Evolutionary conservation across 2,113 vertebrate genomes (phyloP).

Genomic region (Erythrocercus mccallii): DNA sequence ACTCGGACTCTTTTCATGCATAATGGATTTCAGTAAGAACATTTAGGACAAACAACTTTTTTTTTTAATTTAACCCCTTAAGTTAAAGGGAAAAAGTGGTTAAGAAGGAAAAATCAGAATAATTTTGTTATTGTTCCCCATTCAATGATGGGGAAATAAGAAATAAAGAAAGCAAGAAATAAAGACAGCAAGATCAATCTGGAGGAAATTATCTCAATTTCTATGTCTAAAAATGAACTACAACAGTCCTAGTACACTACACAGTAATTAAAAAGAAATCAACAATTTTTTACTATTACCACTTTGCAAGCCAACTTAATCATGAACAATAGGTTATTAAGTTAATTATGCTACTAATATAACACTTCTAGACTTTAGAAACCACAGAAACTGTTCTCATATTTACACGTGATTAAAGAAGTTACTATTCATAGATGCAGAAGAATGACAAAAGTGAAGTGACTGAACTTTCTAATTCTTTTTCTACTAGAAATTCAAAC

Average conservation of each 20-base stretch:
- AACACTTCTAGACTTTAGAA: not conserved
- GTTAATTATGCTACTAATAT: not conserved
- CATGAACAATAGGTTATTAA: not conserved
- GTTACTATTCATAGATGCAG: not conserved
- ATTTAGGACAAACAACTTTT: constrained; percentile 71
- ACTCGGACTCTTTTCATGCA: constrained; percentile 78
- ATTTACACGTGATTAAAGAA: not conserved
- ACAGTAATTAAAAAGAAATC: not conserved
- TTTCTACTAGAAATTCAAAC: not conserved
- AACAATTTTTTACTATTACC: not conserved
- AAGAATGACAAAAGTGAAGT: not conserved
- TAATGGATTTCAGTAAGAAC: constrained; percentile 77
- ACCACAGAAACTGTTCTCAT: not conserved
- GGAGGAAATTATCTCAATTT: not conserved
- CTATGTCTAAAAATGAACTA: not conserved
- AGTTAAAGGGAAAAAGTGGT: not conserved
- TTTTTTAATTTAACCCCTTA: constrained; percentile 14
- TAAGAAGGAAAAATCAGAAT: not conserved
- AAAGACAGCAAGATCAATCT: not conserved
- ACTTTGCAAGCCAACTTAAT: not conserved
- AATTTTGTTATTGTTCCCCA: not conserved
- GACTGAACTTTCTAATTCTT: not conserved
- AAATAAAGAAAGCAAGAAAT: not conserved
- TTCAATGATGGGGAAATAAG: not conserved
- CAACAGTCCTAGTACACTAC: not conserved